Base-by-base conservation (phyloP, 2,797 vertebrate species). In the Sebastes nivosus region DNA sequence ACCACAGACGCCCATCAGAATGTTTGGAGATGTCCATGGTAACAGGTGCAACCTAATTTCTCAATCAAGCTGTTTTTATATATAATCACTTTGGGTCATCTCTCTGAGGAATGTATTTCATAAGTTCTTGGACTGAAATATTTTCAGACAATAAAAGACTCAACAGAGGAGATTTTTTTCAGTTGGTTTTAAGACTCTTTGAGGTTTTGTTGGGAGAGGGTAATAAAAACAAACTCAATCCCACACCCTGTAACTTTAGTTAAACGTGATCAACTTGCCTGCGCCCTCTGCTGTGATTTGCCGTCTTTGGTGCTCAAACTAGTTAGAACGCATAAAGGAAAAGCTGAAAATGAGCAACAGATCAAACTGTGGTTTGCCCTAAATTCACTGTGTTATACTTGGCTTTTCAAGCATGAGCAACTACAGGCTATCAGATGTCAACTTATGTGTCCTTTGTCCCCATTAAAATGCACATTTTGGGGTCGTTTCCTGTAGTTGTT, bases 381-480 rank as follows among this genome's bases (percentile, higher is more conserved):
- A 32, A 22, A 52, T 73, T 90, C 69, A 29, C 10, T 57, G 34
- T 77, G 67, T 80, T 80, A 50, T 77, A 42, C 32, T 90, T 84
- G 77, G 78, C 50, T 79, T 72, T 86, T 84, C 25, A 71, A 76
- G 52, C 81, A 61, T 30, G 63, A 87, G 72, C 72, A 68, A 84
- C 65, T 52, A 71, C 69, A 34, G 58, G 69, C 81, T 86, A 66
- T 88, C 75, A 63, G 67, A 65, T 79, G 66, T 82, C 75, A 65
- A 64, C 66, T 60, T 84, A 72, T 82, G 73, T 72, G 73, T 81
- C 61, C 60, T 82, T 38, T 77, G 73, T 72, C 50, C 5, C 22
- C 72, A 50, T 79, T 58, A 50, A 73, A 83, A 69, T 71, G n/a
- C 36, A 77, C 46, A 78, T 85, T 87, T 81, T 24, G 24, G 64